phyloP scores from a whole-genome alignment of 2,113 vertebrate genomes.

The Thinocorus orbignyianus region DNA sequence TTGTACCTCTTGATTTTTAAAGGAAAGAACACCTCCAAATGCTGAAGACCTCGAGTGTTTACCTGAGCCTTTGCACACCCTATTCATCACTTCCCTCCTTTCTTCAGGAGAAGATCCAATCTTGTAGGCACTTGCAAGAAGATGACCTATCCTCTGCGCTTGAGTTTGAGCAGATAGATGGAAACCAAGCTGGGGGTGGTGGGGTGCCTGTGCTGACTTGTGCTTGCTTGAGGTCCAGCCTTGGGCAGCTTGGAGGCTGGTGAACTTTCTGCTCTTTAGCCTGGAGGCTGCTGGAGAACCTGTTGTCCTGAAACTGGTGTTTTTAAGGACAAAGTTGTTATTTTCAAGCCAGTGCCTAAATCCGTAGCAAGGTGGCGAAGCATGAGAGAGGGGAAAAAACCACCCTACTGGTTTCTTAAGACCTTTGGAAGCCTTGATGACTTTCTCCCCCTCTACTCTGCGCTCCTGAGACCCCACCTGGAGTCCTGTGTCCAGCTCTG shows the following conservation, averaged over 20 bases:
- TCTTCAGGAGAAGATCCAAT: not conserved
- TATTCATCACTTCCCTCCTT: not conserved
- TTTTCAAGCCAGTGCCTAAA: not conserved
- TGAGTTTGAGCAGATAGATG: accelerated
- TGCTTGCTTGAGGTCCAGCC: not conserved
- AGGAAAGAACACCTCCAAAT: not conserved
- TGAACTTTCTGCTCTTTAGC: not conserved
- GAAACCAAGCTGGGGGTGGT: too few species aligned
- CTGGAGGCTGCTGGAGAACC: accelerated
- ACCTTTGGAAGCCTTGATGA: too few species aligned
- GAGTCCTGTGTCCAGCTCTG: too few species aligned
- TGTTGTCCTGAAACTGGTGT: not conserved
- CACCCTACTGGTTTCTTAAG: too few species aligned
- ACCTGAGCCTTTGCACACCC: not conserved
- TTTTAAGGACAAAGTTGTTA: not conserved
- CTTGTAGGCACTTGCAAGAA: not conserved
- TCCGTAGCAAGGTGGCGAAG: accelerated
- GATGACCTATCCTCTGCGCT: not conserved
- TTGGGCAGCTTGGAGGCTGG: not conserved
- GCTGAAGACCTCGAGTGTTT: not conserved
- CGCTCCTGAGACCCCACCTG: too few species aligned
- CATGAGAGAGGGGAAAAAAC: not conserved
- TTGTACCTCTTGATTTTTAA: not conserved
- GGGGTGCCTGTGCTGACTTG: not conserved
- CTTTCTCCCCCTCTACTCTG: too few species aligned